phyloP scores from a whole-genome alignment of 2,113 vertebrate genomes.

The Sorex fumeus region DNA sequence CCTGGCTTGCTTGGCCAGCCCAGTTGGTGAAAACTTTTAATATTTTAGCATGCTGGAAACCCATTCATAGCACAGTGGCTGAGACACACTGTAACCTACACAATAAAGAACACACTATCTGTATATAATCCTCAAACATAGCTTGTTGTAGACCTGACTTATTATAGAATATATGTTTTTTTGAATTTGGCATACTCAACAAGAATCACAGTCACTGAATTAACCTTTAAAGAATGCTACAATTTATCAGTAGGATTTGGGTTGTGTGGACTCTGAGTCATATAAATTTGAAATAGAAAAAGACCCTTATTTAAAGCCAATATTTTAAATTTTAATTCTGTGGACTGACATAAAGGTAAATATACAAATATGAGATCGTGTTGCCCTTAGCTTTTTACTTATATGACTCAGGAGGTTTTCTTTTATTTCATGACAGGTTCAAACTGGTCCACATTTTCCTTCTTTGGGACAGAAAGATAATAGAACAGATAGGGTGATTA shows the following conservation, averaged over 20 bases:
- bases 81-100: neutral
- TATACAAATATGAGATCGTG: constrained; percentile 6
- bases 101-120: neutral
- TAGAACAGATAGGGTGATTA: too few relatives aligned
- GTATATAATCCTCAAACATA: neutral
- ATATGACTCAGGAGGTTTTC: neutral
- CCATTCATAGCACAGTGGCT: neutral
- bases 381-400: neutral
- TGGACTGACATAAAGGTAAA: neutral
- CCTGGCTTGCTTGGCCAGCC: neutral
- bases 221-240: neutral
- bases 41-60: neutral
- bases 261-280: neutral
- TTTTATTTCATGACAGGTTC: constrained; percentile 4
- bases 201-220: neutral
- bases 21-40: neutral
- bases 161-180: neutral
- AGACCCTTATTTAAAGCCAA: constrained; percentile 26
- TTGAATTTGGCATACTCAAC: neutral
- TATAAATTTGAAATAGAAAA: constrained; percentile 1
- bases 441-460: constrained; percentile 22
- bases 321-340: constrained; percentile 41
- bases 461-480: neutral
- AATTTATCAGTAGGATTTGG: neutral
- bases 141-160: neutral